Conservation (phyloP, 2,888 invertebrate genomes). For the Drosophila helvetica region DNA sequence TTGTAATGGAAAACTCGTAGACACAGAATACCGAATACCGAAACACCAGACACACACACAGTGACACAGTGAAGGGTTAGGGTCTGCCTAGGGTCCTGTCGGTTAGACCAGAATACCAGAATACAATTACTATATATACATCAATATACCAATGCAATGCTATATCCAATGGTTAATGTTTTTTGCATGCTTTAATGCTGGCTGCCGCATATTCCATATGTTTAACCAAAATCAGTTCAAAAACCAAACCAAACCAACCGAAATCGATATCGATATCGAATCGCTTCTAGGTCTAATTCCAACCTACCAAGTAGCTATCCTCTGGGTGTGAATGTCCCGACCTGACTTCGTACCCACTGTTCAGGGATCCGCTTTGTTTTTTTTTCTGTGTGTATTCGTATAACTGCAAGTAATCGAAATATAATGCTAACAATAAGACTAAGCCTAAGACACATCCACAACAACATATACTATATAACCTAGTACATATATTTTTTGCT, state of each 20-base stretch:
- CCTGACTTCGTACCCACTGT: conserved; percentile 42
- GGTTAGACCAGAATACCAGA: conserved; percentile 18
- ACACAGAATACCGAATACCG: conserved; percentile 48
- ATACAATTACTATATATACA: conserved; percentile 11
- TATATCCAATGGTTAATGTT: conserved; percentile 42
- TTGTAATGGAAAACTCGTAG: conserved; percentile 51
- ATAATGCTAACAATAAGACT: conserved; percentile 30
- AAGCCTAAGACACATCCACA: conserved; percentile 47
- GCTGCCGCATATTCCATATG: conserved; percentile 80
- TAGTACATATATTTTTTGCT: conserved; percentile 51
- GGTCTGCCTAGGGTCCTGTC: conserved; percentile 12
- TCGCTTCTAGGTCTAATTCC: conserved; percentile 55
- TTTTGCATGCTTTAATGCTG: conserved; percentile 83
- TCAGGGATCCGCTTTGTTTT: conserved; percentile 14
- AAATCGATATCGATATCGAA: conserved; percentile 14
- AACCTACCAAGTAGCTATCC: conserved; percentile 24
- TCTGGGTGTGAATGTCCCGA: conserved; percentile 60
- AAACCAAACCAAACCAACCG: conserved; percentile 13
- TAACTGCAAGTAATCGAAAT: conserved; percentile 11
- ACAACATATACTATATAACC: conserved; percentile 29
- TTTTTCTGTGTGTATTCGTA: neutral
- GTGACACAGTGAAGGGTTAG: conserved; percentile 31
- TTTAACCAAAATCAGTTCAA: conserved; percentile 54
- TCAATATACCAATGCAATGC: neutral
- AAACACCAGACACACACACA: conserved; percentile 22